phyloP scores from a whole-genome alignment of 1,140 invertebrate genomes.

The Amphibalanus amphitrite region DNA sequence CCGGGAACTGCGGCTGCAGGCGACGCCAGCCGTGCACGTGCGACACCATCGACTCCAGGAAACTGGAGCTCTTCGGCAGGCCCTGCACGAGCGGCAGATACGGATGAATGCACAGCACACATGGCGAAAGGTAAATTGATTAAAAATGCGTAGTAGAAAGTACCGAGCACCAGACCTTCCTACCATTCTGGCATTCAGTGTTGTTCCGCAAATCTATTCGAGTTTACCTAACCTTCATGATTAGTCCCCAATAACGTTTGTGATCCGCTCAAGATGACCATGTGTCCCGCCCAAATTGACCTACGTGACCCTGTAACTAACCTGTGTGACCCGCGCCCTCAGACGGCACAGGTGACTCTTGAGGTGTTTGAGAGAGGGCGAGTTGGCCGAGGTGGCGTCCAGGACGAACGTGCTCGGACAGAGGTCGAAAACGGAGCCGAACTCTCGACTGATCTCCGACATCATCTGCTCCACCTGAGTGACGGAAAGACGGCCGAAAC shows the following conservation, averaged over 20 bases:
- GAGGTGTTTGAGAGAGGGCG: constrained; percentile 37
- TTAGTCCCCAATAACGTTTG: no score
- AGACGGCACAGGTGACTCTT: constrained; percentile 33
- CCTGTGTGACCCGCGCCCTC: constrained; percentile 31
- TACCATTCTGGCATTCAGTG: no score
- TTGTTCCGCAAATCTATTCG: no score
- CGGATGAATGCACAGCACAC: no score
- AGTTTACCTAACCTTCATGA: no score
- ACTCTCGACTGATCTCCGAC: constrained; percentile 30
- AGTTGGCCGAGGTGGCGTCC: constrained; percentile 39
- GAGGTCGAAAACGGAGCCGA: constrained; percentile 36
- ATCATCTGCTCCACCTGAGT: constrained; percentile 6
- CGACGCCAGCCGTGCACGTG: constrained; percentile 37
- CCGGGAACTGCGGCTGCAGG: constrained; percentile 38
- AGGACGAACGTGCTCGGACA: constrained; percentile 36
- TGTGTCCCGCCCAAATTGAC: no score
- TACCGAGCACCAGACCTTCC: no score
- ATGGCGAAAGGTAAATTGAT: no score
- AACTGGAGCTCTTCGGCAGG: constrained; percentile 39
- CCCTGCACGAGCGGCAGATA: constrained; percentile 24
- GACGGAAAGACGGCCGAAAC: no score
- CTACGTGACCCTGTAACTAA: constrained; percentile 19
- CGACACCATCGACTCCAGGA: constrained; percentile 39
- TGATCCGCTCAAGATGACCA: no score
- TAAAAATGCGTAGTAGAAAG: no score